Base-by-base conservation (phyloP, 2,888 invertebrate species). In the Rhagonycha fulva region DNA sequence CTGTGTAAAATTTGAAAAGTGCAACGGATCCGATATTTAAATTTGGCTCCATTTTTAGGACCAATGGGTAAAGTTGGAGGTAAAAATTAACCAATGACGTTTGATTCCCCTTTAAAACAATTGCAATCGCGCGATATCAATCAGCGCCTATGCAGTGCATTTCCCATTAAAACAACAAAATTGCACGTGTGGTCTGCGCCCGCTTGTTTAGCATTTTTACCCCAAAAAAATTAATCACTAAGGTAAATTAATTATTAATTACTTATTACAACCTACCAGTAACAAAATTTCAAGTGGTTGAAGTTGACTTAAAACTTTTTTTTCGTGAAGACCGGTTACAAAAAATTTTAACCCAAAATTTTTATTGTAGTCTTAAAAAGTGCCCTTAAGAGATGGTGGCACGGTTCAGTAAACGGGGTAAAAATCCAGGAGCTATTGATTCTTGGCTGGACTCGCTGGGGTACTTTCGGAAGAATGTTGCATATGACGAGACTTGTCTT, bases 401-500 rank as follows among this genome's bases (percentile, higher is more conserved):
- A 47, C 47, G 47, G 32, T 76, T 78, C 69, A 76, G 74, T 19
- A 84, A 84, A 76, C 87, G 86, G 77, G 85, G 86, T 4, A 82
- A 83, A 75, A 87, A 86, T 81, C 86, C 86, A 2, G 86, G 86
- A 24, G 83, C 88, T 2, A 87, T 91, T 71, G 96, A 96, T 86
- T 92, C 93, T 83, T 96, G 94, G 92, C 88, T 97, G 82, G 95
- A 95, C 82, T 91, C 92, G 80, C 91, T 94, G 86, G 95, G 95
- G 62, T 93, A 93, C 84, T 96, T 94, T 87, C 91, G 97, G 82
- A 98, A 98, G 89, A 94, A 95, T 84, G 94, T 94, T 14, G 96
- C 97, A 72, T 93, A 94, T 84, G 97, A 98, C 89, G 94, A 95
- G 71, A 95, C 95, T 77, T 96, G 96, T 85, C 89, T 98, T 68